Evolutionary conservation across 2,888 invertebrate genomes (phyloP), one percentile per base, ranked within the genome.

Genomic region (Melinaea menophilus): DNA sequence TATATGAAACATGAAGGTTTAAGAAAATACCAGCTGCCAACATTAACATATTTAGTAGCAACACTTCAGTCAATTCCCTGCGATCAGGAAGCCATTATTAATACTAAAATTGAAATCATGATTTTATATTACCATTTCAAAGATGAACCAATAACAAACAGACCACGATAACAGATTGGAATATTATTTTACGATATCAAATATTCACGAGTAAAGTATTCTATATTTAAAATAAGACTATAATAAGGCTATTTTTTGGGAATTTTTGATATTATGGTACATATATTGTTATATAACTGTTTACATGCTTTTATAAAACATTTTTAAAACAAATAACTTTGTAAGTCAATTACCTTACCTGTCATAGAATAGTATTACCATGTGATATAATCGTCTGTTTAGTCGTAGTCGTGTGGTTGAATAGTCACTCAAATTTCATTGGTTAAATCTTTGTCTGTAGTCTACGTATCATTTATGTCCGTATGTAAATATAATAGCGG

Each of bases 21-120:
- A 79, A 78, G 84, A 76, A 85, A 86, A 86, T 86, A 84, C 84
- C 84, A 85, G 84, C 22, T 22, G 82, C 74, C 75, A 72, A 76
- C 79, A 87, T 88, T 87, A 86, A 84, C 87, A 84, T 80, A 77
- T 82, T 78, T 79, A 80, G 80, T 70, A 69, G 66, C 66, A 64
- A 61, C 61, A 66, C 65, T 67, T 60, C 48, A 62, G 73, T 56
- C 58, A 62, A 61, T 59, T 64, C 64, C 35, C 45, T 34, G 33
- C 11, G 59, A 72, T 72, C 67, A 73, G 70, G 76, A 80, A 80
- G 81, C 79, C 80, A 81, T 78, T 83, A 83, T 85, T 84, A 82
- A 83, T 84, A 79, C 81, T 78, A 80, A 79, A 79, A 75, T 73
- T 67, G 71, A 74, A 77, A 77, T 78, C 78, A 78, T 75, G 77